These are phyloP conservation scores for Charanyca ferruginea DNA, from an alignment of 2,888 invertebrate genomes.

Conservation along the genomic window DNA sequence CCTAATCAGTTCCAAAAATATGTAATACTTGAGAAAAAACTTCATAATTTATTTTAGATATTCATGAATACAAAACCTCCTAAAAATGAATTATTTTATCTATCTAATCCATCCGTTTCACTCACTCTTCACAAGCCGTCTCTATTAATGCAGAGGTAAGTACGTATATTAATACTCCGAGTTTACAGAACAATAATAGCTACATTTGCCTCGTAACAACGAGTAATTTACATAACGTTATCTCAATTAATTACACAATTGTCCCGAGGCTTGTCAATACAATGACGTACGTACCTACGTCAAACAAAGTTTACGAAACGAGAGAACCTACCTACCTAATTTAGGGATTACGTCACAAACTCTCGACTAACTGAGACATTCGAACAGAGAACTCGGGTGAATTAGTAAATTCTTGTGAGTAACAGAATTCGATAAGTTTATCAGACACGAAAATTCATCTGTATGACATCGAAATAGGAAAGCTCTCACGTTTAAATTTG, in stretches of 20 bases:
- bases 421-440: slow-evolving; percentile 1
- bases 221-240: slow-evolving; percentile 35
- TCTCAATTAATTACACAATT: slow-evolving; percentile 39
- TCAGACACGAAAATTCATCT: not conserved
- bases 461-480: not conserved
- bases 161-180: not conserved
- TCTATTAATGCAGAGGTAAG: not conserved
- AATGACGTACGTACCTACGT: slow-evolving; percentile 10
- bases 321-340: slow-evolving; percentile 13
- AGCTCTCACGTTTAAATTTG: not conserved
- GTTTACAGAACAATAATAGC: not conserved
- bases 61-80: too few species aligned
- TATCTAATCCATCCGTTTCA: too few species aligned
- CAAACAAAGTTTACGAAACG: not conserved
- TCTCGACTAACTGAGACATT: slow-evolving; percentile 25
- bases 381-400: slow-evolving; percentile 16
- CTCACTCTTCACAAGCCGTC: not conserved
- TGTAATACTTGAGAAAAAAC: too few species aligned
- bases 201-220: not conserved
- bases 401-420: slow-evolving; percentile 10
- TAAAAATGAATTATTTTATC: too few species aligned
- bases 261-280: slow-evolving; percentile 18
- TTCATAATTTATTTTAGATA: too few species aligned
- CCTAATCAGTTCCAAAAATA: too few species aligned
- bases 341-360: slow-evolving; percentile 32